phyloP scores from a whole-genome alignment of 2,797 vertebrate species.

The Emydoidea blandingii region DNA sequence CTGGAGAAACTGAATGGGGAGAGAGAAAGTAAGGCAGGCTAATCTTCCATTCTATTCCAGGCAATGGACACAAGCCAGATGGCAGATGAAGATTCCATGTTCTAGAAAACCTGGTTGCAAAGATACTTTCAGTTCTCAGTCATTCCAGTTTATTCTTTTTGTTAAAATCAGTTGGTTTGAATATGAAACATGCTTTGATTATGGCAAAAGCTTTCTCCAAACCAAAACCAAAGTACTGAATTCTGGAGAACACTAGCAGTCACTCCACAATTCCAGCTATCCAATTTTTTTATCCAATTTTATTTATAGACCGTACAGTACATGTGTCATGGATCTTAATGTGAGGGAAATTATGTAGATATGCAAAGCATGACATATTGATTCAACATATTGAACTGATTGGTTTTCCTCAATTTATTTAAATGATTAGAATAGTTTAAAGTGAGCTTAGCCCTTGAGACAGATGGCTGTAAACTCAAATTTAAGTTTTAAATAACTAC shows the following conservation, averaged over 20 bases:
- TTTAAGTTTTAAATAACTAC: conserved; percentile 83
- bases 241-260: conserved; percentile 1
- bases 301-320: conserved; percentile 80
- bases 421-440: conserved; percentile 84
- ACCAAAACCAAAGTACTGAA: conserved; percentile 33
- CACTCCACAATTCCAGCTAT: conserved; percentile 57
- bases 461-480: conserved; percentile 83
- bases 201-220: neutral
- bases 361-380: conserved; percentile 83
- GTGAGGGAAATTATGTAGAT: conserved; percentile 79
- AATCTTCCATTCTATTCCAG: neutral
- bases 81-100: neutral
- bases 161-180: neutral
- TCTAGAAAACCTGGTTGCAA: neutral
- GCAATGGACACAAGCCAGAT: neutral
- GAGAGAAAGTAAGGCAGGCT: neutral
- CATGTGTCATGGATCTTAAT: conserved; percentile 79
- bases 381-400: conserved; percentile 84
- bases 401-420: conserved; percentile 83
- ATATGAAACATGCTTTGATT: neutral
- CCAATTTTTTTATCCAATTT: conserved; percentile 58
- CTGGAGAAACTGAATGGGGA: neutral
- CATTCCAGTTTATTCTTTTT: neutral
- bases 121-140: fast-evolving
- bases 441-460: conserved; percentile 82